Base-by-base conservation (phyloP, 2,888 invertebrate species). In the Cremastobaeus sp. region DNA sequence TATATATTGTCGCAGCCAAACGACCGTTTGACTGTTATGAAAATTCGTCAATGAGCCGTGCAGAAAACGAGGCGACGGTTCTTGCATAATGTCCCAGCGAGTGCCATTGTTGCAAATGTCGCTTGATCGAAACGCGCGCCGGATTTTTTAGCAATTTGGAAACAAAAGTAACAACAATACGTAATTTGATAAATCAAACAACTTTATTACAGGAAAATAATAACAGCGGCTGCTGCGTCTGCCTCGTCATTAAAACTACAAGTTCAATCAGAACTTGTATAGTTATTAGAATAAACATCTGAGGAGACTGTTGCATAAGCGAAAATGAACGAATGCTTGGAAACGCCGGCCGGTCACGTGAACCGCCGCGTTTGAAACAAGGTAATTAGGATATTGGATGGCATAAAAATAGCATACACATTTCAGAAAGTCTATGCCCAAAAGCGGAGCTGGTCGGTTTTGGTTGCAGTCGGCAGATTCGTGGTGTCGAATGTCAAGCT, bases 171-270 rank as follows among this genome's bases (percentile, higher is more conserved):
- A 25, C 3, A 25, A 1, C 1, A 28, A 17, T 28, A 28, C 5
- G 48, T 18, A 34, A 48, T 18, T 34, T 20, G 32, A 12, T 15
- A 18, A 34, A 48, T 34, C 30, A 17, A 47, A 30, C 25, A n/a
- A n/a, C n/a, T 25, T 25, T 25, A 52, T 52, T 37, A 37, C 35
- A 37, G 25, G 21, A 35, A 52, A 52, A 52, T 35, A 37, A 52
- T 52, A 52, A 21, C 12, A 35, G n/a, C n/a, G n/a, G n/a, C n/a
- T 34, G 28, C n/a, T 52, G 35, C 37, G 20, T 35, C 14, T 20
- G 32, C 20, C 21, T 50, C 35, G 21, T 50, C 35, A 50, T 50
- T 50, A 50, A 50, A n/a, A n/a, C n/a, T 50, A n/a, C 50, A 4
- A 21, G 20, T 35, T 21, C 21, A 21, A 21, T 14, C 21, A 14